A percentile compares a stretch with the other conserved stretches of the same genome.
Conservation (phyloP, 1,140 invertebrate species). For the Anthonomus grandis region DNA sequence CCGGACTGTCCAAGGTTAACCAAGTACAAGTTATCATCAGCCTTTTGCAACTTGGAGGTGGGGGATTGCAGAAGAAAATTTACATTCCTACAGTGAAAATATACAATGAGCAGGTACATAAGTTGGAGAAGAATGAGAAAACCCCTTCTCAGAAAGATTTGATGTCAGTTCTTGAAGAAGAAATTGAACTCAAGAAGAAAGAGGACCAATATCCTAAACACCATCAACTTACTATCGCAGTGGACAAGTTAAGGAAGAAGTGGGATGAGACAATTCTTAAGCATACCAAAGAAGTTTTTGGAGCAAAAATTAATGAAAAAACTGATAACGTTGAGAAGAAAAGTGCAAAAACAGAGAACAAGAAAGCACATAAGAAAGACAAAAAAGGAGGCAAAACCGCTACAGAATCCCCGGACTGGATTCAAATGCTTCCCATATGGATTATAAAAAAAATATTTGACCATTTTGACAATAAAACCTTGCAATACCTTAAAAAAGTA, state of each 20-base stretch:
- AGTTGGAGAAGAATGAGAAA: neutral
- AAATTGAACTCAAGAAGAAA: neutral
- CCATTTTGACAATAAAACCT: conserved; percentile 27
- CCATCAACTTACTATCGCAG: conserved; percentile 25
- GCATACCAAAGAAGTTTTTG: conserved; percentile 18
- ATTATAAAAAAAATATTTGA: conserved; percentile 32
- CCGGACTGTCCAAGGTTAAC: neutral
- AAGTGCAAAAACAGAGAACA: neutral
- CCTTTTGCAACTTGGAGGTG: conserved; percentile 3
- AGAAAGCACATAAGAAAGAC: neutral
- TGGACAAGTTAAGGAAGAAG: conserved; percentile 28
- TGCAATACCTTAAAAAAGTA: conserved; percentile 27
- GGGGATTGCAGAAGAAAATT: conserved; percentile 6
- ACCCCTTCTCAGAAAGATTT: neutral
- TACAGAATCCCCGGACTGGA: neutral
- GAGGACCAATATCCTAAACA: conserved; percentile 24
- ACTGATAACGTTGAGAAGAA: neutral
- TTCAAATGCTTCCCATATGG: conserved; percentile 31
- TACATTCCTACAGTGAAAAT: conserved; percentile 11
- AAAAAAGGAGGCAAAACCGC: neutral
- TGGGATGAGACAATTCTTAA: conserved; percentile 28
- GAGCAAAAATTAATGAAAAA: neutral
- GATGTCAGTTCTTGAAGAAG: neutral
- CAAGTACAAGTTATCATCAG: neutral
- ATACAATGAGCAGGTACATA: conserved; percentile 2